These are phyloP conservation scores for Psophia crepitans DNA, from an alignment of 2,113 vertebrate genomes.

Conservation along the genomic window DNA sequence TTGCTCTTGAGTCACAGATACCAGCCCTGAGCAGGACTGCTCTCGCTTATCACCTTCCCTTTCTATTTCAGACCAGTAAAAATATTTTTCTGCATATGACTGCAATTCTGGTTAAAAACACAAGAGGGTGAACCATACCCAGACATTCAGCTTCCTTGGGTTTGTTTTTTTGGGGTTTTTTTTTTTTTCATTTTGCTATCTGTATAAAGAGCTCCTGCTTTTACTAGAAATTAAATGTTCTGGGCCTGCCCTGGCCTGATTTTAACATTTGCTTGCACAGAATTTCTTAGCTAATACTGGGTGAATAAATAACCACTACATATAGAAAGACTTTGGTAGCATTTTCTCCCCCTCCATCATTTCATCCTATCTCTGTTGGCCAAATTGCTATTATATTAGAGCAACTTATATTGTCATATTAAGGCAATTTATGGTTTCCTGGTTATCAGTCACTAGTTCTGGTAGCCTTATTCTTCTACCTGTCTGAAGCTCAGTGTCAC, in stretches of 20 bases:
- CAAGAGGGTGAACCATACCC: slow-evolving; percentile 31
- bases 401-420: accelerated
- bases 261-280: background rate
- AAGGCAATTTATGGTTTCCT: background rate
- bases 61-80: background rate
- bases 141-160: background rate
- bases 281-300: background rate
- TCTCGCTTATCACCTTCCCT: background rate
- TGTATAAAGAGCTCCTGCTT: background rate
- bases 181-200: background rate
- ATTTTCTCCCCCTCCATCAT: background rate
- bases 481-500: background rate
- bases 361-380: background rate
- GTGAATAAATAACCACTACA: background rate
- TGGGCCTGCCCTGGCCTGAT: background rate
- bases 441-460: background rate
- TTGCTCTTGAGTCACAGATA: background rate
- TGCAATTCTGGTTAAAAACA: slow-evolving; percentile 29
- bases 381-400: background rate
- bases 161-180: too few species aligned
- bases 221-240: background rate
- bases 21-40: background rate
- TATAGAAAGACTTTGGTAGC: background rate
- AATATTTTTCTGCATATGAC: background rate
- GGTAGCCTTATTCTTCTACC: background rate